These are phyloP conservation scores for Drosophila asahinai DNA, from an alignment of 1,140 invertebrate genomes.

Conservation along the genomic window DNA sequence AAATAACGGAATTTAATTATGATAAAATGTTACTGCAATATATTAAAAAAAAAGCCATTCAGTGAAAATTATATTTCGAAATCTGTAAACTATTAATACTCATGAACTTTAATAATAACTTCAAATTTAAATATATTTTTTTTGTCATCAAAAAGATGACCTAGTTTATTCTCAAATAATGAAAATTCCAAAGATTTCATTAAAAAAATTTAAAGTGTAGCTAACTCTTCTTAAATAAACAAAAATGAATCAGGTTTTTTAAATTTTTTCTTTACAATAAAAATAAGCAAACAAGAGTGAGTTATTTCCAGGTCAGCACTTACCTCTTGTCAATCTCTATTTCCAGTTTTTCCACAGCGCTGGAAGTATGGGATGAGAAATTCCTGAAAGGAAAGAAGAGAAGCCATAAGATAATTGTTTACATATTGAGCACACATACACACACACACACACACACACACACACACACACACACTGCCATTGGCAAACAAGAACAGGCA, in stretches of 20 bases:
- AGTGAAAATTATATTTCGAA: too few species aligned
- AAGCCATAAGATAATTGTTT: constrained; percentile 33
- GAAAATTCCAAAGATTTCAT: not conserved
- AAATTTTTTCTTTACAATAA: too few species aligned
- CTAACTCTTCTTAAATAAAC: not conserved
- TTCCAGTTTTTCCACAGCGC: not conserved
- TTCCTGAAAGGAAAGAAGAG: constrained; percentile 18
- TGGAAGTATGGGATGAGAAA: not conserved
- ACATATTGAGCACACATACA: constrained; percentile 9
- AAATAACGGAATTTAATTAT: too few species aligned
- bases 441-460: constrained; percentile 1
- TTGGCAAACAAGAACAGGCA: constrained; percentile 14
- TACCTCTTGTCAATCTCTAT: constrained; percentile 7
- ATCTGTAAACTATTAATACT: too few species aligned
- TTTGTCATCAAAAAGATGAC: not conserved
- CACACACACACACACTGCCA: constrained; percentile 9
- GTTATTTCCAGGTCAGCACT: constrained; percentile 18
- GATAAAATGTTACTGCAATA: too few species aligned
- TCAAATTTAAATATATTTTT: not conserved
- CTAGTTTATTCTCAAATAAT: not conserved
- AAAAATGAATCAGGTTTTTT: not conserved
- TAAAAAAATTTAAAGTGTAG: too few species aligned
- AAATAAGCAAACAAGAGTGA: not conserved
- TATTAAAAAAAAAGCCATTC: too few species aligned
- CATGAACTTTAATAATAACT: too few species aligned